These are phyloP conservation scores for Steatocranus sp. DNA, from an alignment of 2,797 vertebrate species.

Conservation along the genomic window DNA sequence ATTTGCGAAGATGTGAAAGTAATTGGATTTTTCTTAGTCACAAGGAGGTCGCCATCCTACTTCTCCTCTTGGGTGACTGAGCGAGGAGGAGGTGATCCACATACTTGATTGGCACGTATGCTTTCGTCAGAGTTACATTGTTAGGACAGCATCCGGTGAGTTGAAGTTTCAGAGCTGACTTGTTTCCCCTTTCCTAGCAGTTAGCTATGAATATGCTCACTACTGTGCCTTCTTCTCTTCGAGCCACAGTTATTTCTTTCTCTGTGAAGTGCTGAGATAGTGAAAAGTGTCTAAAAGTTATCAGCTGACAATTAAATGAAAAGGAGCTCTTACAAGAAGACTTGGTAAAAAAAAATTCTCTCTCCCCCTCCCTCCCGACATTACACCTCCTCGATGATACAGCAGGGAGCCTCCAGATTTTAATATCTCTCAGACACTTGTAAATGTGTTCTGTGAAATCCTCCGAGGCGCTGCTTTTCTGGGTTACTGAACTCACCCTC, in stretches of 20 bases:
- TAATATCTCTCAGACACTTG: conserved; percentile 9
- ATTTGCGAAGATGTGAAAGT: not conserved
- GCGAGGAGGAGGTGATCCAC: not conserved
- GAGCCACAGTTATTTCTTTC: not conserved
- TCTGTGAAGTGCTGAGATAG: not conserved
- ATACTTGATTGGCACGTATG: not conserved
- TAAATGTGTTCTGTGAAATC: conserved; percentile 3
- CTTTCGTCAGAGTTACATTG: not conserved
- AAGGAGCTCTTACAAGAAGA: not conserved
- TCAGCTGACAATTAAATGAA: not conserved
- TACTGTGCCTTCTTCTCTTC: not conserved
- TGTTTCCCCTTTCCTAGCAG: not conserved
- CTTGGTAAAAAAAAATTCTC: not conserved
- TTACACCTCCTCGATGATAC: conserved; percentile 7
- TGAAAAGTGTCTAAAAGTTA: conserved; percentile 6
- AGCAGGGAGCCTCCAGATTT: conserved; percentile 11
- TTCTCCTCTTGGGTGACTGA: not conserved
- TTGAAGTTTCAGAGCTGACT: not conserved
- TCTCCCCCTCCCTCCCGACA: not conserved
- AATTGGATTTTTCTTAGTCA: not conserved
- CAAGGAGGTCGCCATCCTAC: not conserved
- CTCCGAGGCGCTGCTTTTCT: not conserved
- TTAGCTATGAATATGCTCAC: not conserved
- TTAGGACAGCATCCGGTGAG: not conserved
- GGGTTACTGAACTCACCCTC: conserved; percentile 2